Evolutionary conservation across 1,140 invertebrate genomes (phyloP), one percentile per base, ranked within the genome.

Genomic region (Drosophila punjabiensis): DNA sequence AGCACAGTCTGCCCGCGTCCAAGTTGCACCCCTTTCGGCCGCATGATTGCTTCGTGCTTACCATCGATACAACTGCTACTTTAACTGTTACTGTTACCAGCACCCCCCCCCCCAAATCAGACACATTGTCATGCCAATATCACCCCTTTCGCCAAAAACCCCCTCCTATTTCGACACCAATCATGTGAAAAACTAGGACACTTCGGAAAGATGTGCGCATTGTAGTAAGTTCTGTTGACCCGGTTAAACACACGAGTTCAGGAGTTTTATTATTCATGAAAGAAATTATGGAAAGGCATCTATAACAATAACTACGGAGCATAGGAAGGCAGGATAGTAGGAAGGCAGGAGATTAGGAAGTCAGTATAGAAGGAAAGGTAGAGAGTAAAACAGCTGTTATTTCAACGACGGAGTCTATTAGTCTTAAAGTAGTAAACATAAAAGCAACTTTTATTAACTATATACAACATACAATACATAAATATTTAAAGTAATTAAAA

Each of bases 391-490:
- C 82, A 74, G 86, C 81, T 84, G 86, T 92, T 84, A 81, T 83
- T 79, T 81, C 86, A 87, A 79, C 80, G 74, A 86, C 69, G 74
- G 80, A 90, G 85, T 92, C 90, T 92, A 92, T 92, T 92, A 92
- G 90, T 79, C 80, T 92, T 92, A 84, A 92, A 77, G 71, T 89
- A 89, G 79, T 79, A 73, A 75, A 39, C 65, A 66, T 65, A 71
- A 69, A 63, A 74, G 55, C 41, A 60, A 64, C 69, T 90, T 91
- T 91, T 82, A 91, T 80, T 75, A 91, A 70, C 53, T 80, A 81
- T 85, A 86, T 67, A 74, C 58, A 80, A 74, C 58, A 80, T 74
- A 80, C 58, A 65, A 20, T 61, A 70, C 76, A 59, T 79, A 56
- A 61, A 79, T 79, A 79, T 77, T 56, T 69, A 78, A 77, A 43